Evolutionary conservation across 2,888 invertebrate genomes (phyloP).

Genomic region (Acrobeloides nanus): DNA sequence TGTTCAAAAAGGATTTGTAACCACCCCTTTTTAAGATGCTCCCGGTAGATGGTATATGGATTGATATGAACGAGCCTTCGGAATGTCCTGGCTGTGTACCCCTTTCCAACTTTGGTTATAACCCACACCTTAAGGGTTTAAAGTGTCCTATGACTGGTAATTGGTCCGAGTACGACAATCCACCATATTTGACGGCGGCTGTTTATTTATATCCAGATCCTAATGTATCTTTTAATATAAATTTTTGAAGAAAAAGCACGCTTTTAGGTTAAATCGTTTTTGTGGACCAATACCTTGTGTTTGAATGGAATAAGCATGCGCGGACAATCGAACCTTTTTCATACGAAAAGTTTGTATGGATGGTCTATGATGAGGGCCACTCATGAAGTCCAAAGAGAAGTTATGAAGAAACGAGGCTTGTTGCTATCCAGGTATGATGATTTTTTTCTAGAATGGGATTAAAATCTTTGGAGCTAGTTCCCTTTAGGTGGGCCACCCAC

Average conservation of each 20-base stretch:
- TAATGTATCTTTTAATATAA: too few species aligned
- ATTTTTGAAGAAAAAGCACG: too few species aligned
- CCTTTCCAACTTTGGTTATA: conserved; percentile 63
- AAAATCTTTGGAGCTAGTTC: too few species aligned
- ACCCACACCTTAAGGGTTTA: conserved; percentile 35
- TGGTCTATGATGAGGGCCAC: conserved; percentile 70
- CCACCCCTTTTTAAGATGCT: conserved; percentile 55
- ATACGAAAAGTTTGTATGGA: conserved; percentile 73
- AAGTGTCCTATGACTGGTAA: conserved; percentile 37
- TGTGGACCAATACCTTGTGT: conserved; percentile 49
- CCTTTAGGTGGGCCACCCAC: too few species aligned
- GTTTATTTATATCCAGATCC: too few species aligned
- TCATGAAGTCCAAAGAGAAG: conserved; percentile 56
- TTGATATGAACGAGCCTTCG: conserved; percentile 83
- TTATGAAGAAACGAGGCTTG: conserved; percentile 54
- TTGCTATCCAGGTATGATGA: too few species aligned
- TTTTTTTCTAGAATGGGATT: too few species aligned
- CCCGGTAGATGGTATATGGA: conserved; percentile 79
- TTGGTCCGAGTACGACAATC: conserved; percentile 35
- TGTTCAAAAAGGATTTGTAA: conserved; percentile 24
- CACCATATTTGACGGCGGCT: conserved; percentile 41
- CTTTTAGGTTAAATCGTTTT: conserved; percentile 20
- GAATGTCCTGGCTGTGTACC: too few species aligned
- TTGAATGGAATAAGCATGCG: conserved; percentile 33
- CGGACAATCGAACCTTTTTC: conserved; percentile 62